A percentile compares a stretch with the other conserved stretches of the same genome.
phyloP scores from a whole-genome alignment of 2,113 vertebrate genomes.

The Alligator sinensis region DNA sequence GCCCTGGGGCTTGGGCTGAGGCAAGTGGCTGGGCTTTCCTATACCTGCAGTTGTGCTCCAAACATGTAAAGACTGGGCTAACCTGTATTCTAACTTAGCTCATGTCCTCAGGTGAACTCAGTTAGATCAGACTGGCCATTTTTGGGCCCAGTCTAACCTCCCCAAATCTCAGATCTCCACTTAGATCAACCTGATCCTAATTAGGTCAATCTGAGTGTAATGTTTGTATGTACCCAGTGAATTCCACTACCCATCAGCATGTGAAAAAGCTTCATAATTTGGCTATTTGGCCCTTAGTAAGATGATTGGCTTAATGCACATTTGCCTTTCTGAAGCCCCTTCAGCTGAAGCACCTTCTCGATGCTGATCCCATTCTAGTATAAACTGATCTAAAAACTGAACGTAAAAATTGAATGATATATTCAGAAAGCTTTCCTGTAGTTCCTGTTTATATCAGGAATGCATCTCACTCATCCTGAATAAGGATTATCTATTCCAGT shows the following conservation, averaged over 20 bases:
- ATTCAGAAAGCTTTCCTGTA: not conserved
- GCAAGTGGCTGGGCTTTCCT: no score
- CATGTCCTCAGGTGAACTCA: no score
- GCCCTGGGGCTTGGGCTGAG: no score
- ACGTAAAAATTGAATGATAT: not conserved
- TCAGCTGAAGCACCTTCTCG: conserved; percentile 8
- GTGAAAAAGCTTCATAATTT: conserved; percentile 36
- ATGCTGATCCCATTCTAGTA: conserved; percentile 12
- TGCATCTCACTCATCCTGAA: not conserved
- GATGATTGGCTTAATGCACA: conserved; percentile 3
- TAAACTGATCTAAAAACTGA: not conserved
- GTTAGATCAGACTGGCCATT: no score
- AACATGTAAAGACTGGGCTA: no score
- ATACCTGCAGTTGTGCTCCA: no score
- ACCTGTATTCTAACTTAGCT: no score
- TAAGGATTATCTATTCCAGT: not conserved
- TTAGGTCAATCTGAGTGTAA: no score
- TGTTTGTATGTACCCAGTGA: not conserved
- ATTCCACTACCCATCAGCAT: conserved; percentile 44
- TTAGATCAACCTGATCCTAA: no score
- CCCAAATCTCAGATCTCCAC: no score
- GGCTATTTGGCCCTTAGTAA: conserved; percentile 5
- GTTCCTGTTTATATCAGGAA: not conserved
- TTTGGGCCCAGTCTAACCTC: no score
- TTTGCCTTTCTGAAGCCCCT: not conserved